phyloP scores from a whole-genome alignment of 2,113 vertebrate genomes.

The Manacus vitellinus region DNA sequence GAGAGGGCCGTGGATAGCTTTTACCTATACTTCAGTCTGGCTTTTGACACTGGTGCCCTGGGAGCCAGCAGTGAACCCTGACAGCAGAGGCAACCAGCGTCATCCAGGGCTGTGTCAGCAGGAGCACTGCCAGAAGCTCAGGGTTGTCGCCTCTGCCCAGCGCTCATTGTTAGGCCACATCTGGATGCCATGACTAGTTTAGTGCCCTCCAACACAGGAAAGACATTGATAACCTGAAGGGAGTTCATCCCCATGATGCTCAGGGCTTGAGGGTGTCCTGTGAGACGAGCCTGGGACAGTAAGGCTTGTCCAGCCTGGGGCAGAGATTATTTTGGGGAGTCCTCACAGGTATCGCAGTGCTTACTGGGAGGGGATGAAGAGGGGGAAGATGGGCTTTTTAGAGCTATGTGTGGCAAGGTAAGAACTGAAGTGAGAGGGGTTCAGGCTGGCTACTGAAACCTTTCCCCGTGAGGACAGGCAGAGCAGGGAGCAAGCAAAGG shows the following conservation, averaged over 20 bases:
- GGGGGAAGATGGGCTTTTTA: rapidly evolving
- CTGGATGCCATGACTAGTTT: background rate
- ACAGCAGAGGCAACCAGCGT: rapidly evolving
- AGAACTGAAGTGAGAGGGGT: too few species aligned
- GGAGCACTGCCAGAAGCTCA: background rate
- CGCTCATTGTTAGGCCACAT: background rate
- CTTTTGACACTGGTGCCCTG: background rate
- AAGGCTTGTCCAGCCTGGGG: background rate
- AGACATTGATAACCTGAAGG: background rate
- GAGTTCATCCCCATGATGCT: background rate
- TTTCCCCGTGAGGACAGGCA: background rate
- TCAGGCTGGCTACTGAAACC: background rate
- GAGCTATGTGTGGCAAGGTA: rapidly evolving
- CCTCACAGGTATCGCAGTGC: background rate
- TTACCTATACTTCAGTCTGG: background rate
- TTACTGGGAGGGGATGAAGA: rapidly evolving
- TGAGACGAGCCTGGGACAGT: background rate
- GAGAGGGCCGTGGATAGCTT: background rate
- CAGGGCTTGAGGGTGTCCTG: background rate
- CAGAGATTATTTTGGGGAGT: background rate
- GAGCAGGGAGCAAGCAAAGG: background rate
- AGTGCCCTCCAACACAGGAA: background rate
- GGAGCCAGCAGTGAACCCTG: background rate
- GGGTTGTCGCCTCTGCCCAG: background rate
- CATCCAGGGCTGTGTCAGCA: background rate